These are phyloP conservation scores for Cynocephalus volans DNA, from an alignment of 2,113 vertebrate genomes.

Conservation along the genomic window DNA sequence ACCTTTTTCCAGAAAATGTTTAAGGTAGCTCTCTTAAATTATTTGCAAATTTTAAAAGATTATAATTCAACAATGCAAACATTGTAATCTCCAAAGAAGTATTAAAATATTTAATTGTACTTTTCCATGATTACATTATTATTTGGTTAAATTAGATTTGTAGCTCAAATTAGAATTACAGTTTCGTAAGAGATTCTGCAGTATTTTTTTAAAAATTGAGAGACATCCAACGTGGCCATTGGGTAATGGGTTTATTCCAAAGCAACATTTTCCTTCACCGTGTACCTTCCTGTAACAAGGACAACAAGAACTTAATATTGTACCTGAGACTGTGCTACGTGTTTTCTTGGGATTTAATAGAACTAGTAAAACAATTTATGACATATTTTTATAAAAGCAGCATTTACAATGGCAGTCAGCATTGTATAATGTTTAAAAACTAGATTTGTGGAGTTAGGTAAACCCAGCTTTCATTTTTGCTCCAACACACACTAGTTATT, in stretches of 20 bases:
- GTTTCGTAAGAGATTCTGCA: neutral
- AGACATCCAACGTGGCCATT: neutral
- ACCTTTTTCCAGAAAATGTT: neutral
- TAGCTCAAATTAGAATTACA: neutral
- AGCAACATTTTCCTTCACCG: neutral
- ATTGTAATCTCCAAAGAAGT: neutral
- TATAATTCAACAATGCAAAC: neutral
- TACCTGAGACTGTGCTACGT: accelerated
- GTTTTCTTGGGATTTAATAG: neutral
- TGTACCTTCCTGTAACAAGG: neutral
- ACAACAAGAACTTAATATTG: neutral
- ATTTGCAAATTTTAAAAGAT: neutral
- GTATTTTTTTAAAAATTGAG: constrained; percentile 51
- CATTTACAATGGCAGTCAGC: neutral
- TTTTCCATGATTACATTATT: constrained; percentile 14
- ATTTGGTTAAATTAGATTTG: constrained; percentile 49
- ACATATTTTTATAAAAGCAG: neutral
- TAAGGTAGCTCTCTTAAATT: neutral
- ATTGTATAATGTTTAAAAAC: neutral
- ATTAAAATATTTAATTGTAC: neutral
- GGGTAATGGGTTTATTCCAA: neutral
- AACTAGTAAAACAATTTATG: constrained; percentile 18
- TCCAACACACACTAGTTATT: neutral
- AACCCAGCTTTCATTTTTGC: neutral
- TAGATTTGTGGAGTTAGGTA: neutral